These are phyloP conservation scores for Acanthochromis polyacanthus DNA, from an alignment of 2,113 vertebrate genomes.

Conservation along the genomic window DNA sequence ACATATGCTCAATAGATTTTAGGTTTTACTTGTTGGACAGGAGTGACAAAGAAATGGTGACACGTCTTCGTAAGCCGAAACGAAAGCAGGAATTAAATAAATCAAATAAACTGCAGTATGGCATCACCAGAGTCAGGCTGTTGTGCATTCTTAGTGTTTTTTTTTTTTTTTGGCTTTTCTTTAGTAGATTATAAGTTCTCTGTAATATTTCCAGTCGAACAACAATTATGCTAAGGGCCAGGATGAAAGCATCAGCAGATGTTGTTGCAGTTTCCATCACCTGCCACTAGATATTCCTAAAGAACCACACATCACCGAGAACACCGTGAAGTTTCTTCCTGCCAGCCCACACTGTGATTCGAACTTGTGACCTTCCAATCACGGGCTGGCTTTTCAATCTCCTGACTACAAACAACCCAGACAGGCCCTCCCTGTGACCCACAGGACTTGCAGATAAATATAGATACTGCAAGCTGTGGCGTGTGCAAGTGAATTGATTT, in stretches of 20 bases:
- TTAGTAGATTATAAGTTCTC: not conserved
- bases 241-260: not conserved
- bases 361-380: slow-evolving; percentile 47
- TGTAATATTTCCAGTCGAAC: not conserved
- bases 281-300: slow-evolving; percentile 36
- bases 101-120: no score
- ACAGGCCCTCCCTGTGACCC: slow-evolving; percentile 18
- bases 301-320: not conserved
- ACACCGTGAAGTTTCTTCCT: not conserved
- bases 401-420: slow-evolving; percentile 32
- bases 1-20: no score
- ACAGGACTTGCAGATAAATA: slow-evolving; percentile 45
- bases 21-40: no score
- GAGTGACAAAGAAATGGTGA: no score
- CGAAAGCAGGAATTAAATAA: no score
- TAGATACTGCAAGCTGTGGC: slow-evolving; percentile 16
- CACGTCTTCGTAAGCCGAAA: no score
- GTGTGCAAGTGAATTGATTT: slow-evolving; percentile 40
- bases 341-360: not conserved
- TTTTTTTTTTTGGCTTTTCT: no score
- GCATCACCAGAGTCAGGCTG: no score
- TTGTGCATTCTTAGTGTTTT: no score
- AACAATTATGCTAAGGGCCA: not conserved
- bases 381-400: slow-evolving; percentile 40
- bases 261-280: not conserved